A percentile compares a stretch with the other conserved stretches of the same genome.
phyloP scores from a whole-genome alignment of 2,113 vertebrate species.

The Astatotilapia flaviijosephi region DNA sequence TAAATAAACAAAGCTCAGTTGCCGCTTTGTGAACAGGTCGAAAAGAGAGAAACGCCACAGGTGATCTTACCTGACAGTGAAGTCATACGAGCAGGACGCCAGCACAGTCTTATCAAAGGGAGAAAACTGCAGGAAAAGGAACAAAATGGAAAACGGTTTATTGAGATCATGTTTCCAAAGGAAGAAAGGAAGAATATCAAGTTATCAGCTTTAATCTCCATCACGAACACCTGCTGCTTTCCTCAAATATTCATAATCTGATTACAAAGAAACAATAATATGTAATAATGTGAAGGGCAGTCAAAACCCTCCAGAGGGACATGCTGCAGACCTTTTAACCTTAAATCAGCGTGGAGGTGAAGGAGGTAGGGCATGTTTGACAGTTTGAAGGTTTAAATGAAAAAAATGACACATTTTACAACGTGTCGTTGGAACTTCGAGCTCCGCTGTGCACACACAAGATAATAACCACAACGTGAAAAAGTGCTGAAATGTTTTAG shows the following conservation, averaged over 20 bases:
- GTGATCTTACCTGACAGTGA: slow-evolving; percentile 85
- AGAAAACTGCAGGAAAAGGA: slow-evolving; percentile 80
- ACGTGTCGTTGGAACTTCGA: neutral
- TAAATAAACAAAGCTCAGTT: neutral
- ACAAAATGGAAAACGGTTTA: neutral
- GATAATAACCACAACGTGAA: neutral
- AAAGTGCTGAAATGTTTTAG: neutral
- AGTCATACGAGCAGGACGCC: slow-evolving; percentile 96
- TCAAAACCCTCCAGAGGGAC: neutral
- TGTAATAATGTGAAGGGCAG: neutral
- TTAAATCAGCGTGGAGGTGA: neutral
- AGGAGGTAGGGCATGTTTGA: neutral
- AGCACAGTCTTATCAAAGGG: slow-evolving; percentile 81
- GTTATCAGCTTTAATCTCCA: neutral
- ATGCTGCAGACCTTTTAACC: neutral
- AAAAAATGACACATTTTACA: neutral
- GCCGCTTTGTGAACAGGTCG: neutral
- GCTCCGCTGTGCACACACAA: neutral
- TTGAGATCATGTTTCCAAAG: neutral
- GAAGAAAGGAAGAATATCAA: neutral
- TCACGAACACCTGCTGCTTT: neutral
- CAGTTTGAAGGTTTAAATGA: neutral
- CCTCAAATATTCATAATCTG: neutral
- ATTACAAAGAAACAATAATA: neutral
- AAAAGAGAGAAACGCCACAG: neutral